Evolutionary conservation across 1,140 invertebrate species (phyloP).

Genomic region (Trichonephila clavipes): DNA sequence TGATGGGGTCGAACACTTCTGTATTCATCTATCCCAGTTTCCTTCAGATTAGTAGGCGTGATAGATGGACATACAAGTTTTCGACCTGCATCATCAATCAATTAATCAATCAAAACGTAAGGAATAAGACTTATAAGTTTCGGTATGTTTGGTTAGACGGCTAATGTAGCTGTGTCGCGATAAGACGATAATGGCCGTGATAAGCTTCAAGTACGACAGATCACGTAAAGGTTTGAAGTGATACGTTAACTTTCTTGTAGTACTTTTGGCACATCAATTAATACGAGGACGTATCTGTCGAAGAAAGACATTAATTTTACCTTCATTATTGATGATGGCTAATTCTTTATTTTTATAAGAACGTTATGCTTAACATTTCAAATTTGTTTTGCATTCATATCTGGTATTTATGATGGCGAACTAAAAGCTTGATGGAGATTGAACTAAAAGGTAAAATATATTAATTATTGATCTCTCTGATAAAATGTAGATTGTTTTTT

Average conservation of each 20-base stretch:
- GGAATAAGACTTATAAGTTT: constrained; percentile 62
- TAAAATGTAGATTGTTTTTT: too few species aligned
- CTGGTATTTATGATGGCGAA: too few species aligned
- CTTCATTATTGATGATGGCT: neutral
- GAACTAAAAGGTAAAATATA: too few species aligned
- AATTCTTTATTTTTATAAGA: neutral
- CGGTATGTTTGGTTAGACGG: constrained; percentile 56
- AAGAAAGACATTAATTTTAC: constrained; percentile 6
- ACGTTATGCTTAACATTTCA: neutral
- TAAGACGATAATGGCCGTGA: constrained; percentile 37
- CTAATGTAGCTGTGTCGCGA: constrained; percentile 35
- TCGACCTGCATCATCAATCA: constrained; percentile 67
- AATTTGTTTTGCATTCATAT: neutral
- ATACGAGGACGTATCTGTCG: neutral
- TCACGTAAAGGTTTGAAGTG: constrained; percentile 35
- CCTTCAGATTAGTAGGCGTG: constrained; percentile 41
- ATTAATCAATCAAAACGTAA: constrained; percentile 74
- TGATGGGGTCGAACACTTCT: constrained; percentile 70
- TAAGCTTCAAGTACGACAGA: constrained; percentile 47
- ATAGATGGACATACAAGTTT: constrained; percentile 73
- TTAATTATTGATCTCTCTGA: too few species aligned
- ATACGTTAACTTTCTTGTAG: constrained; percentile 7
- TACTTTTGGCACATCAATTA: constrained; percentile 18
- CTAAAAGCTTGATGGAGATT: too few species aligned
- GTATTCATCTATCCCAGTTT: constrained; percentile 72